Evolutionary conservation across 2,888 invertebrate species (phyloP).

Genomic region (Pandemis corylana): DNA sequence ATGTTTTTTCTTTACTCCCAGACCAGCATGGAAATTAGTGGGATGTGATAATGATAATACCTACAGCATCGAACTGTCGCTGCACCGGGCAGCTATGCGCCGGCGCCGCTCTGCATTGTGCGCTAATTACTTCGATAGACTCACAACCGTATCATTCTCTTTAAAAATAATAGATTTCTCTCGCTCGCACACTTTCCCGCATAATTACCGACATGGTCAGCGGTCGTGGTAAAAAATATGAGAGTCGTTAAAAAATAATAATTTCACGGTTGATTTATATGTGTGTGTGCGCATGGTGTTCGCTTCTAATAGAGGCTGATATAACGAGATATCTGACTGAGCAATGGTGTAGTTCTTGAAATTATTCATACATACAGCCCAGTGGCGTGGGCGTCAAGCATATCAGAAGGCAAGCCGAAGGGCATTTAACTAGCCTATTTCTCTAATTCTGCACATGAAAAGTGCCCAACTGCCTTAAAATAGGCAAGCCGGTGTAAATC

Average conservation of each 20-base stretch:
- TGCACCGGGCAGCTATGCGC: neutral
- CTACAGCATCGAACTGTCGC: neutral
- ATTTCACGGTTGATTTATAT: constrained; percentile 46
- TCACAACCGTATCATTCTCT: constrained; percentile 39
- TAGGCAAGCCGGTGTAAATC: no score
- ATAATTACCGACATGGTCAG: constrained; percentile 49
- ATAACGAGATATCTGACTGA: neutral
- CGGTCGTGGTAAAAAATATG: constrained; percentile 47
- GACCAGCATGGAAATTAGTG: no score
- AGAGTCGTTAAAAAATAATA: constrained; percentile 46
- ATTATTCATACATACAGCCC: no score
- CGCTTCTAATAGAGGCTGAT: neutral
- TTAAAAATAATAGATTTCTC: constrained; percentile 47
- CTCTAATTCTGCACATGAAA: no score
- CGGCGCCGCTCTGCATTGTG: constrained; percentile 20
- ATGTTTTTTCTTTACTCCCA: no score
- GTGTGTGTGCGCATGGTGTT: constrained; percentile 30
- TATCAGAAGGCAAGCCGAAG: no score
- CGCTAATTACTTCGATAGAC: constrained; percentile 32
- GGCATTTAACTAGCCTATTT: no score
- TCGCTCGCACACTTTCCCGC: constrained; percentile 50
- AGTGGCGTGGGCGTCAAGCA: no score
- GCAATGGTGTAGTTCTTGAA: neutral
- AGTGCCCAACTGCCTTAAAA: no score
- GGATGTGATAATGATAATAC: no score